Evolutionary conservation across 2,113 vertebrate genomes (phyloP).

Genomic region (Nansenia antarctica): DNA sequence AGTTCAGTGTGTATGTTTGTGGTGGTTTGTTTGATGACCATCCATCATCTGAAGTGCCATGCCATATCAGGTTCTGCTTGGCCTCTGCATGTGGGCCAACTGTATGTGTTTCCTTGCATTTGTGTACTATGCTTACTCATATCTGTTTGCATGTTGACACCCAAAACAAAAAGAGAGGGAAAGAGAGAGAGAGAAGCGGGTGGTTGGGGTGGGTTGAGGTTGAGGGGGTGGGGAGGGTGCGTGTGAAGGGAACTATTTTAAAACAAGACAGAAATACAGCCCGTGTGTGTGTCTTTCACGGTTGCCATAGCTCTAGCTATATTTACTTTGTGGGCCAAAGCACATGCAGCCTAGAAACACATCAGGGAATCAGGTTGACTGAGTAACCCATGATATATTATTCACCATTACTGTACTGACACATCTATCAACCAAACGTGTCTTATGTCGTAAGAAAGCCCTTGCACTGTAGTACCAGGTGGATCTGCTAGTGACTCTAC

Average conservation of each 20-base stretch:
- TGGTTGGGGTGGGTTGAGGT: background rate
- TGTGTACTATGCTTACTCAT: background rate
- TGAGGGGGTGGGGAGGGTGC: background rate
- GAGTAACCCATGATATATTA: background rate
- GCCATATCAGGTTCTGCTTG: background rate
- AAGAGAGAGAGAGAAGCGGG: conserved; percentile 4
- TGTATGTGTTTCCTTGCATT: conserved; percentile 2
- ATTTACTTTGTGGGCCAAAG: conserved; percentile 35
- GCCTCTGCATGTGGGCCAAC: background rate
- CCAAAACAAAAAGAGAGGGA: conserved; percentile 2
- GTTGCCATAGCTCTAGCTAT: conserved; percentile 25
- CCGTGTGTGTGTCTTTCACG: conserved; percentile 28
- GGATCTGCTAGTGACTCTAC: background rate
- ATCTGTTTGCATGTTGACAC: conserved; percentile 7
- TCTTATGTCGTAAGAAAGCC: no score
- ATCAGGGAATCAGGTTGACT: conserved; percentile 1
- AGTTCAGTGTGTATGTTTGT: no score
- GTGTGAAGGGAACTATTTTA: conserved; percentile 55
- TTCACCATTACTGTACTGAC: no score
- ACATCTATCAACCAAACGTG: no score
- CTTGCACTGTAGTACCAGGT: no score
- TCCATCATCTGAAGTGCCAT: background rate
- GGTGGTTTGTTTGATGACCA: background rate
- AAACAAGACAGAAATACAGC: conserved; percentile 50
- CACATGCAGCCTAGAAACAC: conserved; percentile 14